Evolutionary conservation across 2,888 invertebrate genomes (phyloP).

Genomic region (Chouioia cunea): DNA sequence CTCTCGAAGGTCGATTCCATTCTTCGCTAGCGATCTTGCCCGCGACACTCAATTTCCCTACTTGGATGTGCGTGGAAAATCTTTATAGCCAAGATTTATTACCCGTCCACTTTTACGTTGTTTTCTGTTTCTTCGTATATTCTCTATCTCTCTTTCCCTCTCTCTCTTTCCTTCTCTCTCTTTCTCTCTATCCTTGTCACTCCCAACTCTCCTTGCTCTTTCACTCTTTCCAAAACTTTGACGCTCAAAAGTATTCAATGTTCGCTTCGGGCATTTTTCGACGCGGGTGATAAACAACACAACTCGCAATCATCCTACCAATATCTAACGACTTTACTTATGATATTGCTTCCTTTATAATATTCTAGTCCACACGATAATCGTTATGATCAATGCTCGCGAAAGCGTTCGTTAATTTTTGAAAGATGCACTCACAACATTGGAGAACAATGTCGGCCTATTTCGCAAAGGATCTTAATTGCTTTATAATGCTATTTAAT

Average conservation of each 20-base stretch:
- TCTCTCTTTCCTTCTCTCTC: not conserved
- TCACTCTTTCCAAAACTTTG: no score
- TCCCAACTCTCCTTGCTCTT: not conserved
- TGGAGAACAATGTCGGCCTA: no score
- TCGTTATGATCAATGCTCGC: no score
- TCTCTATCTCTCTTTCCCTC: conserved; percentile 1
- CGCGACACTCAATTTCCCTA: conserved; percentile 44
- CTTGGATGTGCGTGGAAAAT: conserved; percentile 44
- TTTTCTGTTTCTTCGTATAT: not conserved
- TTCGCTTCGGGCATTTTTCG: conserved; percentile 10
- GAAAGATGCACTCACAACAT: no score
- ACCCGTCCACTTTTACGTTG: conserved; percentile 3
- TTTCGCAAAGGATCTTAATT: no score
- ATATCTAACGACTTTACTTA: no score
- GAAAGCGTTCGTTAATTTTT: no score
- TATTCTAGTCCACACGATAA: no score
- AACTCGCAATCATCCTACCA: no score
- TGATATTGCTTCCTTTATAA: no score
- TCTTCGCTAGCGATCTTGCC: conserved; percentile 30
- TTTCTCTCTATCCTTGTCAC: not conserved
- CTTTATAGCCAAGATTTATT: conserved; percentile 45
- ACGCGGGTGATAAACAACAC: not conserved
- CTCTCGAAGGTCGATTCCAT: conserved; percentile 48
- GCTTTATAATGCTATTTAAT: no score
- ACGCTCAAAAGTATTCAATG: not conserved